Conservation (phyloP, 2,888 invertebrate species). For the Drosophila bunnanda region DNA sequence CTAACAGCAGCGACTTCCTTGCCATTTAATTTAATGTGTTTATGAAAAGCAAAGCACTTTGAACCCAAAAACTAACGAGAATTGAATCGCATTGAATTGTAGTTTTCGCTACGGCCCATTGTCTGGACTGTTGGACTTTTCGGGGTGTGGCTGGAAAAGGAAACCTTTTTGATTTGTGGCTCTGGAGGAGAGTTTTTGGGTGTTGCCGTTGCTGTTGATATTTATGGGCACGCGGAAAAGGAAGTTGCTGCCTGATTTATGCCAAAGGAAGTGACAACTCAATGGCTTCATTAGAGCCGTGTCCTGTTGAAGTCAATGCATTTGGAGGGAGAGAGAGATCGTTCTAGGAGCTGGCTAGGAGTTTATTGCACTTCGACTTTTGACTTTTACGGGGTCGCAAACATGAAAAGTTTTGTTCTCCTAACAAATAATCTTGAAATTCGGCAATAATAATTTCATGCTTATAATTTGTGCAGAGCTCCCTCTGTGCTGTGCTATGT, state of each 20-base stretch:
- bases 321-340: conserved; percentile 36
- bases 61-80: conserved; percentile 22
- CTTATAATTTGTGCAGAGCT: conserved; percentile 39
- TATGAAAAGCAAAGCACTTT: conserved; percentile 77
- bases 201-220: conserved; percentile 39
- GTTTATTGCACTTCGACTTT: conserved; percentile 80
- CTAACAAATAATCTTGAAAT: conserved; percentile 56
- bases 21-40: conserved; percentile 83
- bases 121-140: conserved; percentile 16
- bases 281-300: conserved; percentile 73
- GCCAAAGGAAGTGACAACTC: conserved; percentile 76
- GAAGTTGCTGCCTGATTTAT: conserved; percentile 65
- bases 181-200: not conserved
- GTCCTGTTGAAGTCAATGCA: conserved; percentile 25
- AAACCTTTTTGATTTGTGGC: conserved; percentile 51
- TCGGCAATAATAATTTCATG: conserved; percentile 60
- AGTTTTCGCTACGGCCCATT: conserved; percentile 36
- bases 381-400: conserved; percentile 54
- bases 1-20: conserved; percentile 11
- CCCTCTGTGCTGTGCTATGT: conserved; percentile 26
- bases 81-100: conserved; percentile 69
- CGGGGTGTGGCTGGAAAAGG: conserved; percentile 39
- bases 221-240: conserved; percentile 58
- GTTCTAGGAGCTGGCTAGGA: conserved; percentile 20
- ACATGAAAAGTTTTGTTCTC: conserved; percentile 34